Base-by-base conservation (phyloP, 2,797 vertebrate species). In the Lacerta agilis region DNA sequence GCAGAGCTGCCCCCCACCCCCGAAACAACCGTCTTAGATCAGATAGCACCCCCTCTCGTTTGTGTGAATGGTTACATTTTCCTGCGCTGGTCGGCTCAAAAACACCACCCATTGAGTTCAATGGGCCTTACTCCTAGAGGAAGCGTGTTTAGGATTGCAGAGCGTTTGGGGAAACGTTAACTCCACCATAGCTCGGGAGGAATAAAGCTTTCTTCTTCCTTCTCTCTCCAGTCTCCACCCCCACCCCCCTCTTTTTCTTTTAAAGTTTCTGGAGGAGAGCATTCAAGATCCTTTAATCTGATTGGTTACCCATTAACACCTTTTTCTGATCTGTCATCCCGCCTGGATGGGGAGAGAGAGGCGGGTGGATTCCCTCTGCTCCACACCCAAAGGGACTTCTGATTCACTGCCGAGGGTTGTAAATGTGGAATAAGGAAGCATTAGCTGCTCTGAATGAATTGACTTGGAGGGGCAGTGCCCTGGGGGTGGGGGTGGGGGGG, bases 281-380 rank as follows among this genome's bases (percentile, higher is more conserved):
- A 9, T 29, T 41, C 25, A n/a, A 38, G 67, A 72, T n/a, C 49
- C 8, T 58, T 73, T 55, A 1, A 73, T 18, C n/a, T 29, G 49
- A 23, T 41, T 8, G 11, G 69, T 82, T 66, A 87, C 43, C 79
- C 41, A 87, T 87, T 87, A 87, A 87, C 79, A 36, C 29, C 10
- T 49, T 6, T n/a, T 71, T 38, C 20, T 61, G 20, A 82, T 87
- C 79, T 82, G 49, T 61, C 77, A 8, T 41, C 6, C 17, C 45
- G 29, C 29, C 77, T 49, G 43, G 77, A 6, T 79, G 36, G n/a
- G 29, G 29, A 72, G 71, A 36, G 15, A 8, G n/a, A 36, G 58
- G 27, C 5, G 10, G 8, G n/a, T 6, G 49, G 29, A 11, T 20
- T 23, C 8, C 25, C 75, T 18, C 41, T 3, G 49, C 61, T 29